These are phyloP conservation scores for Stenurella melanura DNA, from an alignment of 2,888 invertebrate species.

Conservation along the genomic window DNA sequence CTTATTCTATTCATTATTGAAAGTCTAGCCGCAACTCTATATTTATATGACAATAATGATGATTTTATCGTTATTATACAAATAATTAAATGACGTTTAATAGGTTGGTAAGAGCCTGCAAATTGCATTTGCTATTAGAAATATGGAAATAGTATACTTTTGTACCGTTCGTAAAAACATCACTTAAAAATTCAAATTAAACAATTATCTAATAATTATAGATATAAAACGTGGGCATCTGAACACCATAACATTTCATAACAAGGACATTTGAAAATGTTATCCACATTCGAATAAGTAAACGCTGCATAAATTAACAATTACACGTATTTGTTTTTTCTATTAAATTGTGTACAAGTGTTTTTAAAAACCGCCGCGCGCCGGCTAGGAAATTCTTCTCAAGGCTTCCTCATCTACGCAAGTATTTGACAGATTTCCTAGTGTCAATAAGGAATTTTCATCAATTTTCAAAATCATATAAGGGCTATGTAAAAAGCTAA, in stretches of 20 bases:
- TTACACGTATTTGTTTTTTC: background rate
- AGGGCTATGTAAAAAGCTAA: no score
- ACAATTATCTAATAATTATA: conserved; percentile 7
- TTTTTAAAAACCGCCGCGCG: background rate
- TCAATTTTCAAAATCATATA: no score
- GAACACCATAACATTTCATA: background rate
- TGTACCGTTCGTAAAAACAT: background rate
- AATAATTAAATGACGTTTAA: conserved; percentile 17
- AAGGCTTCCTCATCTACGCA: background rate
- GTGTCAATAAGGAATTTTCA: no score
- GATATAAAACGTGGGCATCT: conserved; percentile 4
- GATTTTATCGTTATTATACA: conserved; percentile 30
- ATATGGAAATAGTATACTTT: background rate
- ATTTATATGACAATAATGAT: conserved; percentile 20
- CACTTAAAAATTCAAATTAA: background rate
- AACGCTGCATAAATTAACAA: background rate
- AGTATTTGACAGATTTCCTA: no score
- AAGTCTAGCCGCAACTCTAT: conserved; percentile 18
- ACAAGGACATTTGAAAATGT: conserved; percentile 2
- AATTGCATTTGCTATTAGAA: background rate
- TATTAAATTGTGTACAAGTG: background rate
- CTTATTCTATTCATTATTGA: conserved; percentile 28
- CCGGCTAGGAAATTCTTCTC: background rate
- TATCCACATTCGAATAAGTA: conserved; percentile 2
- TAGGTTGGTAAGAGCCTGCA: background rate